Evolutionary conservation across 1,140 invertebrate genomes (phyloP).

Genomic region (Drosophila pallidifrons): DNA sequence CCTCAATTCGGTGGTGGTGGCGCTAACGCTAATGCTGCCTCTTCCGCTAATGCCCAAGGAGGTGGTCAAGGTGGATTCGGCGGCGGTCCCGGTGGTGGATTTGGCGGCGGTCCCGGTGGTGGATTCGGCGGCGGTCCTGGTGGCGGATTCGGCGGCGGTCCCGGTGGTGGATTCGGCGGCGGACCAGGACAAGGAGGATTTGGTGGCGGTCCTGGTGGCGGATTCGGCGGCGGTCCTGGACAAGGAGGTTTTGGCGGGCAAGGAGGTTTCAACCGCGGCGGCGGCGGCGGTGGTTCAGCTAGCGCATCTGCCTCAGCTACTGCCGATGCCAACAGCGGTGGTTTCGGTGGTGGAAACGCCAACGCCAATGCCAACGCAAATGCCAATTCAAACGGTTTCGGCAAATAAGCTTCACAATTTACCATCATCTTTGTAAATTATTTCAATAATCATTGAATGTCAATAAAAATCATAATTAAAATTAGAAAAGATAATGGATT

Average conservation of each 20-base stretch:
- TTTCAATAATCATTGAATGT: not conserved
- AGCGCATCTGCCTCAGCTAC: not conserved
- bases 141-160: not conserved
- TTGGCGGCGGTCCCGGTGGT: not conserved
- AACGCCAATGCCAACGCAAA: not conserved
- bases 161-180: not conserved
- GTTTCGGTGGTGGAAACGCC: not conserved
- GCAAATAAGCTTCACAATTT: not conserved
- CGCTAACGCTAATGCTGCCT: constrained; percentile 28
- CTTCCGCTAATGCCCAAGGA: constrained; percentile 16
- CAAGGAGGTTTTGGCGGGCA: constrained; percentile 2
- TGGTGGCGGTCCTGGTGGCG: not conserved
- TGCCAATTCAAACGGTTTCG: not conserved
- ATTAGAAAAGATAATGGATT: no score
- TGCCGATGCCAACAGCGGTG: not conserved
- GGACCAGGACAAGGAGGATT: not conserved
- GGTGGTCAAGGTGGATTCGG: constrained; percentile 11
- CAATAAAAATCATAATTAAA: constrained; percentile 14
- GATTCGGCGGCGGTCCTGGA: no score
- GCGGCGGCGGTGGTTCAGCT: constrained; percentile 5
- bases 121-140: not conserved
- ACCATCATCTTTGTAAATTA: constrained; percentile 2
- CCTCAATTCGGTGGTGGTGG: constrained; percentile 45
- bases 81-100: not conserved
- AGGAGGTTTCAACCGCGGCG: not conserved